Evolutionary conservation across 2,888 invertebrate genomes (phyloP), one percentile per base, ranked within the genome.

Genomic region (Alloscopus bannaensis): DNA sequence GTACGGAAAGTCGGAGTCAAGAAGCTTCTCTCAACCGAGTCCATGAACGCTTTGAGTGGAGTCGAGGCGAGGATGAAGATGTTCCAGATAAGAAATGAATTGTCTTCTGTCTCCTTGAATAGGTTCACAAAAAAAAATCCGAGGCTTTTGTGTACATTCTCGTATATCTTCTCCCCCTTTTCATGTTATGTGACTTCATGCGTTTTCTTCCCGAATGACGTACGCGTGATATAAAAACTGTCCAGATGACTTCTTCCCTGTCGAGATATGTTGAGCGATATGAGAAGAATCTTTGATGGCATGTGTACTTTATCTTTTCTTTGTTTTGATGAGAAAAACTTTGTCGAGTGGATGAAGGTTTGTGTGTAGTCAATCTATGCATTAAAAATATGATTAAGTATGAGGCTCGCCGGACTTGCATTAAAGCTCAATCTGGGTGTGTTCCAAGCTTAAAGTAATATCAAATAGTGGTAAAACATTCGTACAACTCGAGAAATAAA

Each of bases 51-150:
- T n/a, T 11, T 22, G 26, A 68, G 55, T 68, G 22, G 36, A 55
- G 68, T 40, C 69, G 28, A 59, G 42, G 71, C 60, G 59, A 77
- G 72, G 72, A 77, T 82, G 76, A 80, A 80, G 76, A 80, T 75
- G 75, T 75, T 75, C 69, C 66, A 57, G 69, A 75, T 66, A 75
- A 73, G 73, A 73, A 73, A 73, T 73, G 73, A 65, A 72, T 72
- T 72, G 73, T 73, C 72, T 70, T 60, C 52, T 40, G 18, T 59
- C 50, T 50, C 16, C 66, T 66, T 50, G 55, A 59, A 71, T 60
- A 45, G 60, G 59, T 45, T 60, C 57, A 26, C 28, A 26, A 18
- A 13, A 26, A 57, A 57, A 57, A 26, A 20, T n/a, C n/a, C n/a
- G 22, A 22, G 3, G 57, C 16, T 57, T 57, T n/a, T 50, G 31